Base-by-base conservation (phyloP, 2,797 vertebrate species). In the Coccyzus lansbergi region DNA sequence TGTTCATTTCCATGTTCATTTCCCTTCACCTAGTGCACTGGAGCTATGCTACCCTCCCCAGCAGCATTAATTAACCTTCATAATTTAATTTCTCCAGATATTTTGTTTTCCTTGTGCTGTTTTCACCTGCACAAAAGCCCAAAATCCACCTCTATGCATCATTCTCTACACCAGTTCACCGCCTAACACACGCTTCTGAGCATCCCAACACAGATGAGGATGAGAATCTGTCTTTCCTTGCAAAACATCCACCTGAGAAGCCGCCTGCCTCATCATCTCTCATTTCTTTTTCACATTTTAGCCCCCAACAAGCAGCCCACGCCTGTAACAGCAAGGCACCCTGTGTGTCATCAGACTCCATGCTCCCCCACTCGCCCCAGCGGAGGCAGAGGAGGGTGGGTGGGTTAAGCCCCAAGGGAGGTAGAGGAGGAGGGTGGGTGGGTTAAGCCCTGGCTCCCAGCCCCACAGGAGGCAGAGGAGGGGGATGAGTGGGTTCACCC, bases 61-160 rank as follows among this genome's bases (percentile, higher is more conserved):
- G 72, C 20, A 56, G 31, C 2, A 2, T 68, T 82, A 33, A 78
- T 64, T 13, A 94, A 55, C 86, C 62, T 25, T 42, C 94, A 56
- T 31, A 12, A 80, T 77, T 70, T 5, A n/a, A 38, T 42, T 77
- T 26, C 69, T 75, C 67, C 79, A 83, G 55, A 26, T 68, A 92
- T 75, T 90, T 92, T 60, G 8, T 77, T 89, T 82, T 75, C 79
- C 65, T 92, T 20, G 56, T 6, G 40, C 64, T 76, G 65, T 90
- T 93, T 92, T 83, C 96, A 96, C 89, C 94, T 89, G 53, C 28
- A 26, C 4, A 49, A 92, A 95, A 97, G 65, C 59, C 64, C 20
- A n/a, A 72, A 82, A 46, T 26, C 38, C 62, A 76, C 21, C n/a
- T 0, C 0, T 28, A 26, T 29, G 76, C 81, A 86, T 42, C 70